Percentiles rank a stretch among this genome's conserved stretches.
These are phyloP conservation scores for Neopipo cinnamomea DNA, from an alignment of 2,113 vertebrate genomes.

Conservation along the genomic window DNA sequence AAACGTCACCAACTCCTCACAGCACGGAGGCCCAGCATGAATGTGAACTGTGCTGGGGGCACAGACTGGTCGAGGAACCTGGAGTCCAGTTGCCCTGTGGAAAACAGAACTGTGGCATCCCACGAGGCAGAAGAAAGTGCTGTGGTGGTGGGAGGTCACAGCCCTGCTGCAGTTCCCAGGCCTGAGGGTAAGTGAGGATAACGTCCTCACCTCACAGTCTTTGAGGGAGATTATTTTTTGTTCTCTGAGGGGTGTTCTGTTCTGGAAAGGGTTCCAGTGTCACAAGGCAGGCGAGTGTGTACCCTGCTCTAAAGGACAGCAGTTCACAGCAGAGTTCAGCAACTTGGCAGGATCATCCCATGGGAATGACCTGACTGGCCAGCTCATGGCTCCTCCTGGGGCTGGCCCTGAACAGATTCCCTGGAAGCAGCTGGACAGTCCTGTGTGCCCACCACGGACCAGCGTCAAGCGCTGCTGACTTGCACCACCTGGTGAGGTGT, in stretches of 20 bases:
- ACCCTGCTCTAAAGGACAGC: background rate
- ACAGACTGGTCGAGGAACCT: constrained; percentile 44
- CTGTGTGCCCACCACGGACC: background rate
- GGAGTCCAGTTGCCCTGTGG: constrained; percentile 47
- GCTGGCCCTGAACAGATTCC: background rate
- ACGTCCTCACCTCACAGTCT: background rate
- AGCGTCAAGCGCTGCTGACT: background rate
- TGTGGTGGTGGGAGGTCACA: constrained; percentile 38
- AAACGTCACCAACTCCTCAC: constrained; percentile 9
- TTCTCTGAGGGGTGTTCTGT: background rate
- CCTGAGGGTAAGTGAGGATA: constrained; percentile 64
- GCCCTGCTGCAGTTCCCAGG: constrained; percentile 41
- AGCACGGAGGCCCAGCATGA: constrained; percentile 64
- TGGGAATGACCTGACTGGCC: background rate
- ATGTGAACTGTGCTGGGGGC: constrained; percentile 44
- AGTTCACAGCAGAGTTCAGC: background rate
- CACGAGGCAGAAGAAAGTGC: constrained; percentile 51
- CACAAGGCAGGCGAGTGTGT: background rate
- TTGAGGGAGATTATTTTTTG: background rate
- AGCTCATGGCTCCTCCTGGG: background rate
- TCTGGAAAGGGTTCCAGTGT: background rate
- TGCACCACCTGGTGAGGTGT: background rate
- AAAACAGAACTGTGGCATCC: constrained; percentile 2
- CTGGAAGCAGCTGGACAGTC: background rate
- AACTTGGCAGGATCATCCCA: background rate